Evolutionary conservation across 2,797 vertebrate genomes (phyloP), one percentile per base, ranked within the genome.

Genomic region (Lophius americanus): DNA sequence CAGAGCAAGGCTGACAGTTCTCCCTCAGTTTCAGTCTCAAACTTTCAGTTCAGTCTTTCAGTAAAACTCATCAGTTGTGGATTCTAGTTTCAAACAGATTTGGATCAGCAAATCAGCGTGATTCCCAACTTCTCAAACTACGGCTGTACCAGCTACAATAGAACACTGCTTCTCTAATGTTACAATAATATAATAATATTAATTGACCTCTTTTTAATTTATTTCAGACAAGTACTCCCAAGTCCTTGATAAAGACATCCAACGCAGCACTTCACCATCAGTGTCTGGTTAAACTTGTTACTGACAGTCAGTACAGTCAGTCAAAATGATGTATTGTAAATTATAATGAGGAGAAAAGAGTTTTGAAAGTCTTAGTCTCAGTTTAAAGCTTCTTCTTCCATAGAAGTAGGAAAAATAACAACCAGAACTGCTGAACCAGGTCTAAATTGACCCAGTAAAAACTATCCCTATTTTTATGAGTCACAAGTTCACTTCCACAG

Each of bases 401-500:
- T 14, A 63, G 63, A 66, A 70, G 58, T 46, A 41, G 39, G 7
- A 71, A 66, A 50, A 47, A 52, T 33, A 49, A 48, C 58, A 70
- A 49, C 64, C 39, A 60, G 65, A 82, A 70, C 72, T 37, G 66
- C 67, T 74, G 77, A 75, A 77, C 76, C 83, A 73, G 79, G 75
- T 81, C 79, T 88, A 88, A 90, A 89, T 83, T 90, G 84, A 81
- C 79, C 73, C 50, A 81, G 71, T 87, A 77, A 85, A 90, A 87
- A 89, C 85, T 79, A 80, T 87, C 84, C 85, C 63, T 79, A 90
- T 89, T 84, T 80, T 72, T 57, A 84, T 70, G 74, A 84, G 79
- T 78, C 78, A 83, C 83, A 79, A 81, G 78, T 75, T 79, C 69
- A 62, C 83, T 54, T 84, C 78, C 76, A 69, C 75, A 83, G 77